Evolutionary conservation across 2,888 invertebrate genomes (phyloP), one percentile per base, ranked within the genome.

Genomic region (Papilio elwesi): DNA sequence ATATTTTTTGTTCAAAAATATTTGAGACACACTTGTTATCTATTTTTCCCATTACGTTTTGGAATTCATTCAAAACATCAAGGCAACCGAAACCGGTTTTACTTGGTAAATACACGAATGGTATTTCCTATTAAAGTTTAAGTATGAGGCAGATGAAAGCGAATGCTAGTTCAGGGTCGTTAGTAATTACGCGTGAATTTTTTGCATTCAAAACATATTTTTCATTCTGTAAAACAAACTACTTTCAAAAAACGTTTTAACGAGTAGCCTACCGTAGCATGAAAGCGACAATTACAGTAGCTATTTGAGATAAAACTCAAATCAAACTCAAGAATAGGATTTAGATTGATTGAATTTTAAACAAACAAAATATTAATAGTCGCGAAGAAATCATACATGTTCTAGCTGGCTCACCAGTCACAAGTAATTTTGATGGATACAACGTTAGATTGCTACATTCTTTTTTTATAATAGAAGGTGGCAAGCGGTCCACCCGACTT

Each of bases 131-230:
- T 12, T 64, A 64, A 55, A 15, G 26, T 36, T 43, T 53, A 43
- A 64, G 47, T n/a, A 26, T 51, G 15, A 55, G 26, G 62, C 64
- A 70, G 55, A 64, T 70, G 48, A 70, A 70, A 70, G 57, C 51
- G 43, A 66, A 51, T 43, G 49, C 13, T 70, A 64, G 63, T 70
- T 70, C 70, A 70, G 64, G 70, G 70, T 36, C 70, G n/a, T 36
- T 53, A 36, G 48, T 63, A 70, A 70, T 64, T 63, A 48, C 53
- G 53, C 53, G 26, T 49, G 26, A 59, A 68, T 59, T 11, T 68
- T 48, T 48, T 47, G 2, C 11, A 49, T 9, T 6, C 15, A 36
- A 26, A 36, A 6, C 51, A 38, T 51, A 48, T 36, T 43, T 10
- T 38, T 13, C 13, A 57, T 52, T 52, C 15, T 13, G 13, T 12